Base-by-base conservation (phyloP, 2,113 vertebrate genomes). In the Meriones unguiculatus region DNA sequence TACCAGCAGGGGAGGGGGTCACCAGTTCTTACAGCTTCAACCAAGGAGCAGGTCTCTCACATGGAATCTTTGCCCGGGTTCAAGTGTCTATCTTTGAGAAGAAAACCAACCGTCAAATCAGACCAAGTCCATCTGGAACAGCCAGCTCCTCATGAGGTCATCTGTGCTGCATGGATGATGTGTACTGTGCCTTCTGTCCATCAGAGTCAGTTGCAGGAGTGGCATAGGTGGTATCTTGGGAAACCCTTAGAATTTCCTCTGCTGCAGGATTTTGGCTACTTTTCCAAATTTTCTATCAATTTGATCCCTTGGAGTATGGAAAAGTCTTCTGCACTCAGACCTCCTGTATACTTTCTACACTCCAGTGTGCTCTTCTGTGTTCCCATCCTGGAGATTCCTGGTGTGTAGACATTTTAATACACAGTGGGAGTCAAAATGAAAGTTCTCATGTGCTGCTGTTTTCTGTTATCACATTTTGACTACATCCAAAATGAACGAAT, bases 401-500 rank as follows among this genome's bases (percentile, higher is more conserved):
- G 12, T 78, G 57, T 81, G 35, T 52, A 6, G 18, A 91, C 7
- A 75, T 81, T 70, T 77, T 70, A 57, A 91, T 32, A 1, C 50
- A 32, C 5, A 18, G 13, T 30, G 25, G 24, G 7, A 84, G 24
- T 41, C 59, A 64, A 64, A 41, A 41, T 64, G 59, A 7, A 64
- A 84, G 81, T 10, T 62, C 24, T 64, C 41, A n/a, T 41, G 59
- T 64, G 22, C n/a, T 41, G 0, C 64, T 84, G n/a, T 35, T 84
- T 52, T 67, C 92, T 94, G 30, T 25, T 76, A 75, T 70, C 50
- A 50, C 12, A n/a, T 86, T 88, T 75, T 93, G 13, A 88, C 67
- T 87, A 25, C 70, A 72, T 82, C 24, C 75, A 84, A 94, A 94
- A 91, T 73, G 18, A 77, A 64, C 69, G 18, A 77, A 50, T 90